Evolutionary conservation across 2,113 vertebrate species (phyloP).

Genomic region (Polypterus bichir): DNA sequence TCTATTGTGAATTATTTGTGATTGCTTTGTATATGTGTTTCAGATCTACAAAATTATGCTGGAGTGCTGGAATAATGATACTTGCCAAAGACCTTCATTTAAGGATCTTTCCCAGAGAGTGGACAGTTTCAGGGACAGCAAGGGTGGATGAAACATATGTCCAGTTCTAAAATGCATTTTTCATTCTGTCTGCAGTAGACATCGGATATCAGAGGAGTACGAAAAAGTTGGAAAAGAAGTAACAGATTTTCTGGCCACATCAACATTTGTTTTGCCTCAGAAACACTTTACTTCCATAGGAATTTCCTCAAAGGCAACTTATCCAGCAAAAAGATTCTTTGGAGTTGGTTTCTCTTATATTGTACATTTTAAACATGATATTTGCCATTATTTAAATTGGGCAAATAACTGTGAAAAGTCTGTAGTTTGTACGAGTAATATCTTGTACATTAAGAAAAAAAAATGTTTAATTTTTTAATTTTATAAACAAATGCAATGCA

Average conservation of each 20-base stretch:
- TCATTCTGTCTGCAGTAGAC: no score
- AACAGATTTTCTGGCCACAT: no score
- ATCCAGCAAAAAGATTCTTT: background rate
- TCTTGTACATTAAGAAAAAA: no score
- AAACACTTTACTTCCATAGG: slow-evolving; percentile 5
- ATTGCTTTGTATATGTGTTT: slow-evolving; percentile 20
- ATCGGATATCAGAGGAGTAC: no score
- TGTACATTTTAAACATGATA: background rate
- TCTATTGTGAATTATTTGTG: background rate
- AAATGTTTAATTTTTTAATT: background rate
- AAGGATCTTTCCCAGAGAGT: slow-evolving; percentile 61
- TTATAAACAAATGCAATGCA: slow-evolving; percentile 10
- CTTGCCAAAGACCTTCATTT: slow-evolving; percentile 65
- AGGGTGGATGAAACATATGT: slow-evolving; percentile 45
- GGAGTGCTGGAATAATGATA: slow-evolving; percentile 76
- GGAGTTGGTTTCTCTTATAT: background rate
- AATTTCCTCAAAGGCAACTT: slow-evolving; percentile 3
- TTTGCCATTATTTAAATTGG: no score
- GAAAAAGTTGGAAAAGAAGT: no score
- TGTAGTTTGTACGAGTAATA: no score
- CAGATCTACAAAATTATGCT: slow-evolving; percentile 79
- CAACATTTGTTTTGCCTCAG: background rate
- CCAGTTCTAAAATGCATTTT: no score
- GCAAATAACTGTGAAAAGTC: no score
- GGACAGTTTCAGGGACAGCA: slow-evolving; percentile 59